Conservation (phyloP, 2,113 vertebrate genomes). For the Dasypus novemcinctus region DNA sequence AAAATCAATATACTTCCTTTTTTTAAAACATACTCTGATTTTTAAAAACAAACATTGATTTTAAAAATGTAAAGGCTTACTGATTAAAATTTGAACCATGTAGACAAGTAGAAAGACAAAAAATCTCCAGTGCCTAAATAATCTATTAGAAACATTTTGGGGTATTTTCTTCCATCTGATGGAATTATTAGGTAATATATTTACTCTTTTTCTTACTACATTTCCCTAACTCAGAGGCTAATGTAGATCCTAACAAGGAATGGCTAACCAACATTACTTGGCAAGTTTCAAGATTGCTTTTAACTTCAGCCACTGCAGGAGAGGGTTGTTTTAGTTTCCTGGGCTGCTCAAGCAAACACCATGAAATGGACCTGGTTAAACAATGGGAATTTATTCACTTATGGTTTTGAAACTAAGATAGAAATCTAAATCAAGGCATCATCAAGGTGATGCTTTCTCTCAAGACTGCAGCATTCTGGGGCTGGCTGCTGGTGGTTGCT, state of each 20-base stretch:
- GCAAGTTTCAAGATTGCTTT: not conserved
- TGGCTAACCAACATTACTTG: not conserved
- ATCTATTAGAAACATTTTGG: not conserved
- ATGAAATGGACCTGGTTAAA: too few species aligned
- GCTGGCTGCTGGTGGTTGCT: too few species aligned
- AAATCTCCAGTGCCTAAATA: not conserved
- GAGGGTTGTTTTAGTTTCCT: not conserved
- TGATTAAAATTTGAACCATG: conserved; percentile 5
- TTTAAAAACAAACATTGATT: conserved; percentile 4
- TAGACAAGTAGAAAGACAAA: not conserved
- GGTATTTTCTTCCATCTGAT: not conserved
- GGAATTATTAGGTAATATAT: not conserved
- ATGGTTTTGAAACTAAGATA: too few species aligned
- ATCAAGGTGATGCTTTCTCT: too few species aligned
- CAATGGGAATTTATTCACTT: too few species aligned
- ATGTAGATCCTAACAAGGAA: not conserved
- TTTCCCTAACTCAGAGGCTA: not conserved
- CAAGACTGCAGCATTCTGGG: too few species aligned
- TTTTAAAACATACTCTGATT: conserved; percentile 22
- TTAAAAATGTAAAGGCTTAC: not conserved
- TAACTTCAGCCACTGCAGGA: not conserved
- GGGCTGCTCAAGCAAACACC: too few species aligned
- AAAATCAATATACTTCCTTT: not conserved
- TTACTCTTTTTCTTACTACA: not conserved
- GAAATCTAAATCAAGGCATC: too few species aligned